Evolutionary conservation across 1,140 invertebrate genomes (phyloP), one percentile per base, ranked within the genome.

Genomic region (Macrosteles quadrilineatus): DNA sequence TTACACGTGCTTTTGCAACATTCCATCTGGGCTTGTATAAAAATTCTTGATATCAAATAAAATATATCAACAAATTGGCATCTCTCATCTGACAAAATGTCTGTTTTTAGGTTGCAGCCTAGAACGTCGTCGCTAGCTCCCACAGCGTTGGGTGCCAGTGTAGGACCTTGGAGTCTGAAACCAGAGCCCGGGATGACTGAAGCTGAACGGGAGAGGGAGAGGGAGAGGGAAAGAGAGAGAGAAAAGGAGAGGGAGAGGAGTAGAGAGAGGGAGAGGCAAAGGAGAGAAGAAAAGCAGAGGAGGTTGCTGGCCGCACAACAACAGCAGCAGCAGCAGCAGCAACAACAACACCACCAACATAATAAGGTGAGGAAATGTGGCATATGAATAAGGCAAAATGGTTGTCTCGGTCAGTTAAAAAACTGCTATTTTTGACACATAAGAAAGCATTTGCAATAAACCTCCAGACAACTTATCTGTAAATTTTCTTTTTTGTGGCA

Each of bases 101-200:
- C 47, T 31, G 45, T 47, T 75, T 79, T 79, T 63, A 86, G 89
- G 67, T 79, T 91, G 40, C 89, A 90, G 79, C 83, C 90, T 32
- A 84, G 87, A 12, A 82, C 87, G 14, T 82, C 83, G 6, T 82
- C 83, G 81, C 21, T 89, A 86, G 76, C 84, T 14, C 47, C 55
- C 4, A 59, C 55, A 59, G 14, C 55, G 21, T n/a, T 27, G n/a
- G 55, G 55, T 9, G 81, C 85, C 1, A 80, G 84, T 12, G 40
- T 66, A 2, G 40, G 63, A 25, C 63, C 63, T 3, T 90, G 88
- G 88, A 81, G 83, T n/a, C 75, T 90, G n/a, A 90, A 90, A 74
- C 83, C 88, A 0, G 88, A 90, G 78, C 84, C 87, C 19, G 87
- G 45, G 11, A 14, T 62, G 32, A 45, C 88, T 73, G 88, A 88